These are phyloP conservation scores for Bos indicus DNA, from an alignment of 2,113 vertebrate species.

Conservation along the genomic window DNA sequence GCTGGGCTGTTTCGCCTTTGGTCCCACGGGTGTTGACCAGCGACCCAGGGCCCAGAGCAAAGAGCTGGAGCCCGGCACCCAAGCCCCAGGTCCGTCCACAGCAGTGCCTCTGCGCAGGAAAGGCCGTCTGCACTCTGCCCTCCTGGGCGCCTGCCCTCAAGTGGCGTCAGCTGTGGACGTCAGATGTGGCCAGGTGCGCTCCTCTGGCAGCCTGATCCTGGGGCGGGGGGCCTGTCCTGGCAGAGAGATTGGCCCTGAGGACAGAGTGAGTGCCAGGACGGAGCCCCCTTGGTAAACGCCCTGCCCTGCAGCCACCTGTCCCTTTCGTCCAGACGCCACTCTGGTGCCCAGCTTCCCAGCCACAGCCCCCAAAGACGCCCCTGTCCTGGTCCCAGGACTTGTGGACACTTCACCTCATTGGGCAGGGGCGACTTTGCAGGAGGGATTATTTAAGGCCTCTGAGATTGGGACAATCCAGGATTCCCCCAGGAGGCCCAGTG, in stretches of 20 bases:
- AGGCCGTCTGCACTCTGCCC: rapidly evolving
- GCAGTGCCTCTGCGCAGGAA: rapidly evolving
- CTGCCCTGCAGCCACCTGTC: too few species aligned
- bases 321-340: too few species aligned
- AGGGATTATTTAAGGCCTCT: background rate
- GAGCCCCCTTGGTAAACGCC: background rate
- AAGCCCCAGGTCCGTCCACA: background rate
- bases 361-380: background rate
- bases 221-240: background rate
- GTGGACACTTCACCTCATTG: rapidly evolving
- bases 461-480: background rate
- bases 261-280: background rate
- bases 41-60: background rate
- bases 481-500: rapidly evolving
- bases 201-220: background rate
- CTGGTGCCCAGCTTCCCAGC: background rate
- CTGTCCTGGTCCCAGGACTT: background rate
- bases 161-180: rapidly evolving
- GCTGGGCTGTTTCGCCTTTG: background rate
- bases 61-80: background rate
- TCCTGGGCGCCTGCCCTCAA: rapidly evolving
- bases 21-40: background rate
- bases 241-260: background rate
- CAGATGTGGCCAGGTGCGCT: background rate
- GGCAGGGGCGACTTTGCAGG: background rate